phyloP scores from a whole-genome alignment of 2,888 invertebrate genomes.

The Leptura quadrifasciata region DNA sequence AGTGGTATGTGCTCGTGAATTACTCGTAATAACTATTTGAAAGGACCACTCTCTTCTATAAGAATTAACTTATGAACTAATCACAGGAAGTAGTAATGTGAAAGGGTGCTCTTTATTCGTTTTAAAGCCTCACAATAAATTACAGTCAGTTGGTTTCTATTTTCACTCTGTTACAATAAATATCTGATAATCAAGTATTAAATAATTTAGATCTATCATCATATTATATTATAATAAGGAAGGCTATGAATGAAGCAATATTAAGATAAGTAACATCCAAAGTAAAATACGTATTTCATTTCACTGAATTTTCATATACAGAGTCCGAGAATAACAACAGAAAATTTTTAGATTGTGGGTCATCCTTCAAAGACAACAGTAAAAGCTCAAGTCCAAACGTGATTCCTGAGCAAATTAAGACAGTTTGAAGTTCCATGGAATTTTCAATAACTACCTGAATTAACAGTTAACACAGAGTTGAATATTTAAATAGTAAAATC shows the following conservation, averaged over 20 bases:
- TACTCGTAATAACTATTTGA: not conserved
- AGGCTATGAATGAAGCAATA: not conserved
- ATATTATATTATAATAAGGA: not conserved
- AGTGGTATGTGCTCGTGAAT: constrained; percentile 9
- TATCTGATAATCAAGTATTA: not conserved
- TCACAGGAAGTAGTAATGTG: not conserved
- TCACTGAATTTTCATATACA: no score
- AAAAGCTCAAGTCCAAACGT: no score
- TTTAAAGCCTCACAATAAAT: not conserved
- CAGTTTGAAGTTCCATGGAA: no score
- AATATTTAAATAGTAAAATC: no score
- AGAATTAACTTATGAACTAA: not conserved
- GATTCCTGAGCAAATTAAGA: no score
- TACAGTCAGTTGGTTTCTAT: not conserved
- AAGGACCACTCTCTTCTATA: constrained; percentile 11
- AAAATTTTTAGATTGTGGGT: no score
- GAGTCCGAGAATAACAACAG: no score
- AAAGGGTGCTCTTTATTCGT: not conserved
- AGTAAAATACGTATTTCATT: no score
- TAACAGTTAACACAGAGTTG: no score
- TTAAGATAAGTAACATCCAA: not conserved
- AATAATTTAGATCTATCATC: not conserved
- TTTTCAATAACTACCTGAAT: no score
- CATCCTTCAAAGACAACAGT: no score
- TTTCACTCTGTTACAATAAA: not conserved